Evolutionary conservation across 2,888 invertebrate species (phyloP).

Genomic region (Drosophila parthenogenetica): DNA sequence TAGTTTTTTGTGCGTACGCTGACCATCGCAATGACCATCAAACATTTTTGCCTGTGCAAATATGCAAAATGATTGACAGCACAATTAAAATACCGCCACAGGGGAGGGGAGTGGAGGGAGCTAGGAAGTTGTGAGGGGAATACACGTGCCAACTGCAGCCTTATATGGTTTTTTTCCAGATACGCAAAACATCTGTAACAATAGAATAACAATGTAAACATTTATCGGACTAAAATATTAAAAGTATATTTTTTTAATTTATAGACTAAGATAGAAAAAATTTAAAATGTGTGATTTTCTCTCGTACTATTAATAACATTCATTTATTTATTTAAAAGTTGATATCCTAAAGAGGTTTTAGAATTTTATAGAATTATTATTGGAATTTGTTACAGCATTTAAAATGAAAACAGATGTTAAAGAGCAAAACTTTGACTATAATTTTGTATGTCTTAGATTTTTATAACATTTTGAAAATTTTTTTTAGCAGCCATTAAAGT

Average conservation of each 20-base stretch:
- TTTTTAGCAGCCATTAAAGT: too few species aligned
- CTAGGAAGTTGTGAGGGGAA: not conserved
- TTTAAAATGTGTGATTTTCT: not conserved
- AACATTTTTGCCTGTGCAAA: conserved; percentile 66
- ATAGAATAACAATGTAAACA: conserved; percentile 13
- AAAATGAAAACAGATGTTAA: too few species aligned
- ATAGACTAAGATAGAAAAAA: too few species aligned
- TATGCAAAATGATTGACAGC: conserved; percentile 81
- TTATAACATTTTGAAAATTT: too few species aligned
- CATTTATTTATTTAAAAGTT: too few species aligned
- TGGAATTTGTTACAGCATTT: too few species aligned
- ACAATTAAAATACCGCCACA: conserved; percentile 70
- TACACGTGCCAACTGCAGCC: conserved; percentile 53
- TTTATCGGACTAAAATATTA: conserved; percentile 1
- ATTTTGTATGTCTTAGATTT: too few species aligned
- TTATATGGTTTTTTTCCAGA: conserved; percentile 58
- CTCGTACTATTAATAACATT: too few species aligned
- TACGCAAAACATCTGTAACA: conserved; percentile 55
- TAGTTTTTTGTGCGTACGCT: conserved; percentile 38
- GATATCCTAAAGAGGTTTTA: too few species aligned
- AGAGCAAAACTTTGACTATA: too few species aligned
- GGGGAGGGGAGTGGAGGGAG: not conserved
- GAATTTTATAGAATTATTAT: too few species aligned
- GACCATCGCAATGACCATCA: conserved; percentile 56
- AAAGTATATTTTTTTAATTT: conserved; percentile 6